Evolutionary conservation across 2,888 invertebrate species (phyloP), one percentile per base, ranked within the genome.

Genomic region (Spisula subtruncata): DNA sequence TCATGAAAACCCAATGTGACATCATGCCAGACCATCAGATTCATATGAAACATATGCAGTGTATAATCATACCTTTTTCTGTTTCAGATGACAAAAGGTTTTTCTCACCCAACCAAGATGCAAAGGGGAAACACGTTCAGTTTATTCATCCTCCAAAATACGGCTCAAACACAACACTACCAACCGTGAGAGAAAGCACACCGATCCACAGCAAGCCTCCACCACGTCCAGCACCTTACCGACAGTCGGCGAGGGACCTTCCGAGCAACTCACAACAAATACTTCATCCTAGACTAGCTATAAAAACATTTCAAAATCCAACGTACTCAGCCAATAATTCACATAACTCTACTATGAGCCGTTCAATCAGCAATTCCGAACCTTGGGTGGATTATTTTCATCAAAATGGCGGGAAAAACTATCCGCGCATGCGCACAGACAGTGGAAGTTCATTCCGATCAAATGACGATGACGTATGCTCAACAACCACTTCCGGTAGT

Each of bases 401-500:
- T 29, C 88, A 90, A 18, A 83, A 89, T 41, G 85, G 85, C 35
- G 79, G 83, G 5, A 82, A 71, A 60, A 51, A 46, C 20, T 66
- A 46, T 16, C 41, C 54, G 29, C 92, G 90, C 83, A 83, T 88
- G 75, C 92, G 90, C 82, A 89, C 89, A 90, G 93, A 93, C 83
- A 93, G 93, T 88, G 90, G 91, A 54, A 93, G 93, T 87, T 93
- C 93, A 35, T 25, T 91, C 1, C 89, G 93, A 85, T 94, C 94
- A 25, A 92, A 93, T 83, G 95, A 94, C 25, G 95, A 95, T 83
- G 95, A 95, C 83, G 94, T 93, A 83, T 94, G 94, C 16, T 94
- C 95, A 12, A 95, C 95, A 20, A 95, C 95, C 20, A 94, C 94
- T 81, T 95, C 95, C 81, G 95, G 95, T 79, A 95, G 95, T 89